phyloP scores from a whole-genome alignment of 2,888 invertebrate species.

The Nymphalis urticae region DNA sequence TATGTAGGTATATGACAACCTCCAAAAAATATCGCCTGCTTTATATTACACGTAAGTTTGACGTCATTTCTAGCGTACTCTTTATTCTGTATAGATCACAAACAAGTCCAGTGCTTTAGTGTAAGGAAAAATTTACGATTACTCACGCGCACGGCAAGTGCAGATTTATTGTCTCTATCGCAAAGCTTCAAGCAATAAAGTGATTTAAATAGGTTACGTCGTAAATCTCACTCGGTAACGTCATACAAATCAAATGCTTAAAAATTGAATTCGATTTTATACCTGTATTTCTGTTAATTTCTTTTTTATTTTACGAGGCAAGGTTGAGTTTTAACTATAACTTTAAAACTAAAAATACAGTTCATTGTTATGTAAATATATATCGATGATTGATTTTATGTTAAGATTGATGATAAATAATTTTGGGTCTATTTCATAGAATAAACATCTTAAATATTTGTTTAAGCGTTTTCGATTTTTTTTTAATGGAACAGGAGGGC shows the following conservation, averaged over 20 bases:
- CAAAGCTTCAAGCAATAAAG: constrained; percentile 52
- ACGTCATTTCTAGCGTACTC: background rate
- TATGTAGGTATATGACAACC: background rate
- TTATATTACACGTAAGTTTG: background rate
- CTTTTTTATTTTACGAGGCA: too few species aligned
- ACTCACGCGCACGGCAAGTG: constrained; percentile 51
- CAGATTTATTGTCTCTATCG: constrained; percentile 64
- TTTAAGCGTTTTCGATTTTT: too few species aligned
- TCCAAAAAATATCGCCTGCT: background rate
- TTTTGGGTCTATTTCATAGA: too few species aligned
- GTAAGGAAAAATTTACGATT: constrained; percentile 66
- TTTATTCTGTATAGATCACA: constrained; percentile 2
- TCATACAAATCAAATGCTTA: constrained; percentile 41
- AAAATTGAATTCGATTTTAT: constrained; percentile 29
- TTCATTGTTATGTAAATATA: too few species aligned
- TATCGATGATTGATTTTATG: too few species aligned
- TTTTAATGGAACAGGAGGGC: too few species aligned
- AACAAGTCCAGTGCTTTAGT: constrained; percentile 49
- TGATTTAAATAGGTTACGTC: constrained; percentile 56
- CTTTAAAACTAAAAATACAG: too few species aligned
- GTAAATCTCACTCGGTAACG: constrained; percentile 44
- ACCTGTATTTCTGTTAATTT: constrained; percentile 16
- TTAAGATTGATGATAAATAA: too few species aligned
- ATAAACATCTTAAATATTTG: too few species aligned
- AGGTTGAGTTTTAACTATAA: too few species aligned